phyloP scores from a whole-genome alignment of 2,797 vertebrate genomes.

The Rhyacichthys aspro region DNA sequence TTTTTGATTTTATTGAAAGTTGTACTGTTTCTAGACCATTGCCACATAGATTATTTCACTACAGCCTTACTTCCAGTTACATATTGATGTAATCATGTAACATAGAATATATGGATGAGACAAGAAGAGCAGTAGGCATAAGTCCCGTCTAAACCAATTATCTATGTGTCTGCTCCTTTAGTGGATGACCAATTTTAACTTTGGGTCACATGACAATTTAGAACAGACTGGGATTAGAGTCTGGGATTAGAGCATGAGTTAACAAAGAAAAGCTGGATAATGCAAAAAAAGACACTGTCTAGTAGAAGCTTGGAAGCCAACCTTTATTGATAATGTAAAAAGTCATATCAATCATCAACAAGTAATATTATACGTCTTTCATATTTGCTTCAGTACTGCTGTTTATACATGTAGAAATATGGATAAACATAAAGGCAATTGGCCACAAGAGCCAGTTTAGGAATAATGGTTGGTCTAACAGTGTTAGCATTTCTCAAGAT shows the following conservation, averaged over 20 bases:
- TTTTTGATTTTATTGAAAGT: no score
- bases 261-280: not conserved
- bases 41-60: no score
- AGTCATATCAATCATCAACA: constrained; percentile 60
- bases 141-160: no score
- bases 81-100: no score
- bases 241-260: not conserved
- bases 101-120: no score
- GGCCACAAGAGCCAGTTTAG: not conserved
- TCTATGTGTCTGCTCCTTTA: no score
- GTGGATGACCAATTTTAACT: no score
- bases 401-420: constrained; percentile 67
- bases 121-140: no score
- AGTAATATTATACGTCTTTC: constrained; percentile 66
- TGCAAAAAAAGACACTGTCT: constrained; percentile 19
- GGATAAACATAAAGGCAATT: constrained; percentile 57
- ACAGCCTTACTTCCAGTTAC: no score
- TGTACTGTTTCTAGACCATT: no score
- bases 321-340: constrained; percentile 82
- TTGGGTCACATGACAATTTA: no score
- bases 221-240: no score
- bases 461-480: not conserved
- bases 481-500: constrained; percentile 1
- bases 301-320: constrained; percentile 75
- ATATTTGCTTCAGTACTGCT: constrained; percentile 73